Conservation (phyloP, 2,888 invertebrate species). For the Polymixis flavicincta region DNA sequence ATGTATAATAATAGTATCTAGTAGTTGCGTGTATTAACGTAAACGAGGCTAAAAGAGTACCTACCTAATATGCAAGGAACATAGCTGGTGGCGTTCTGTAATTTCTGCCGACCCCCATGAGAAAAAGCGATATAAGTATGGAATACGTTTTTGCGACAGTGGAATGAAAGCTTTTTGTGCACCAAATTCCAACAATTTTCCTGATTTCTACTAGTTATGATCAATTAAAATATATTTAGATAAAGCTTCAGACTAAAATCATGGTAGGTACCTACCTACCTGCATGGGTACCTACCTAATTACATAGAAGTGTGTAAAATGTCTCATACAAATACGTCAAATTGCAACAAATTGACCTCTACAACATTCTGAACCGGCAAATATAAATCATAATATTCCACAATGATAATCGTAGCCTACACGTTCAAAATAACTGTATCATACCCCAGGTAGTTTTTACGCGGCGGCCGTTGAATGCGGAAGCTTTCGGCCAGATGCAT, state of each 20-base stretch:
- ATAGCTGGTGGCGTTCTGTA: no score
- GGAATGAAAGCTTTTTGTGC: not conserved
- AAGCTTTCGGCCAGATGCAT: slow-evolving; percentile 76
- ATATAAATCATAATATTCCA: slow-evolving; percentile 38
- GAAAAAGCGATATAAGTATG: no score
- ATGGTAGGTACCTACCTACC: not conserved
- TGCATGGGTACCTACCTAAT: no score
- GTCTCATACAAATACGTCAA: not conserved
- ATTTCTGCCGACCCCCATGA: no score
- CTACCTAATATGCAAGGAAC: no score
- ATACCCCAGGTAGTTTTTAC: slow-evolving; percentile 68
- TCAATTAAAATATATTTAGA: not conserved
- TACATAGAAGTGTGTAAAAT: no score
- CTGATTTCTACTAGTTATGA: not conserved
- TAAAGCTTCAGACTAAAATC: not conserved
- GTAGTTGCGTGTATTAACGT: no score
- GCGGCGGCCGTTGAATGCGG: slow-evolving; percentile 80
- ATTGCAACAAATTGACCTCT: not conserved
- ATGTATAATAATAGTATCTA: no score
- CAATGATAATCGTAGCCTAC: slow-evolving; percentile 44
- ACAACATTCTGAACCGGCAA: slow-evolving; percentile 6
- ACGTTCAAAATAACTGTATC: slow-evolving; percentile 63
- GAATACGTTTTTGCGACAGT: not conserved
- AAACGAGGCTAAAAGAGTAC: no score
- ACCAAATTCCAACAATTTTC: not conserved